A percentile compares a stretch with the other conserved stretches of the same genome.
phyloP scores from a whole-genome alignment of 2,113 vertebrate species.

The Nesoenas mayeri region DNA sequence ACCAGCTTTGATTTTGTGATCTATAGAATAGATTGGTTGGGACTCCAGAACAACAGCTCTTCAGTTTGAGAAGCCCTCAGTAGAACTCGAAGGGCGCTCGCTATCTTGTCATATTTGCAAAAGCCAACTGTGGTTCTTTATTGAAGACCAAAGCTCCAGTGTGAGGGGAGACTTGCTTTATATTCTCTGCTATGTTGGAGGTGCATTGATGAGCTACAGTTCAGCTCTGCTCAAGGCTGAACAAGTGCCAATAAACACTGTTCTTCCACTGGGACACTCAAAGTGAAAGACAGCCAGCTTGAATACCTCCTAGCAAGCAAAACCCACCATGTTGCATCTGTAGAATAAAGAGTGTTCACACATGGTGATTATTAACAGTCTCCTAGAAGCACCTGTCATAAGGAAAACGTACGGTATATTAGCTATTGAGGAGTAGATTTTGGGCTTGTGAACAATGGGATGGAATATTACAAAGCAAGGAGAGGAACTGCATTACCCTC shows the following conservation, averaged over 20 bases:
- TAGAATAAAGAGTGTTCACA: neutral
- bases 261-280: neutral
- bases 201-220: neutral
- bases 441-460: neutral
- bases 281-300: neutral
- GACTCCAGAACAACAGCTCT: neutral
- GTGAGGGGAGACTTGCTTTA: neutral
- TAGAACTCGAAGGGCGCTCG: neutral
- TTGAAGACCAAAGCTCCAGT: neutral
- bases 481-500: neutral
- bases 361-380: fast-evolving
- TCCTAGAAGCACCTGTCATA: neutral
- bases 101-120: neutral
- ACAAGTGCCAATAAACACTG: neutral
- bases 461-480: neutral
- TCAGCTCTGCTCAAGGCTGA: slow-evolving; percentile 10
- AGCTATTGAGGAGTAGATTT: neutral
- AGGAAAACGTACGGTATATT: neutral
- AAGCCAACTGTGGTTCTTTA: neutral
- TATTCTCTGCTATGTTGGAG: neutral
- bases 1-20: neutral
- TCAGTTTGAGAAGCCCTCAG: neutral
- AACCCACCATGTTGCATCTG: neutral
- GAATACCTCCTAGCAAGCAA: neutral
- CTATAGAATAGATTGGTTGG: neutral